Evolutionary conservation across 2,797 vertebrate species (phyloP), one percentile per base, ranked within the genome.

Genomic region (Tapera naevia): DNA sequence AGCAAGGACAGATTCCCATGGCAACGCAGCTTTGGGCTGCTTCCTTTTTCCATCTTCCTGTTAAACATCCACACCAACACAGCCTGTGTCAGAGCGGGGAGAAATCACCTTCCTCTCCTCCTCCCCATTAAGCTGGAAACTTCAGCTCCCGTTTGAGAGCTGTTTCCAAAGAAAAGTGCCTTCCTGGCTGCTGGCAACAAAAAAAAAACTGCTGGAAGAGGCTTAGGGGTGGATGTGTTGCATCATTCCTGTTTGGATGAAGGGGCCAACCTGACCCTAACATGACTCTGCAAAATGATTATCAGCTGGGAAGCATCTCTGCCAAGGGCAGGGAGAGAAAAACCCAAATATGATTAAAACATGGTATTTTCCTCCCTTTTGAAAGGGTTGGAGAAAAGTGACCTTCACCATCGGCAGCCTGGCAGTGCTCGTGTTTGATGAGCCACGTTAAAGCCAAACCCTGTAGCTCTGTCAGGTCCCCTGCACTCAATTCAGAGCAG

Each of bases 11-110:
- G 18, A 33, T 17, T 24, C 37, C 81, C 80, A 7, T 9, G 17
- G 64, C 6, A n/a, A 61, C 2, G 0, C 5, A 0, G 32, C 65
- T 61, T 32, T 0, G 1, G 13, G 37, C 64, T 32, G n/a, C 4
- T 13, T 24, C 54, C 32, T 15, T 10, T 11, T 27, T 28, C 25
- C 27, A 5, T 46, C 28, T 9, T 27, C 17, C 35, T 41, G 8
- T 22, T 19, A 5, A 46, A 45, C n/a, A 56, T 5, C 32, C 65
- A 9, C 66, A 7, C 16, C 2, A n/a, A 41, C 61, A 13, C 11
- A n/a, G 48, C 37, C 33, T 9, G 32, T 10, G 15, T 1, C 39
- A 54, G 41, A 39, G 54, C 23, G 70, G n/a, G 7, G 10, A 57
- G 22, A 50, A 78, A 33, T 5, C 25, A 21, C 37, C 33, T 27